Evolutionary conservation across 2,888 invertebrate genomes (phyloP), one percentile per base, ranked within the genome.

Genomic region (Tridacna crocea): DNA sequence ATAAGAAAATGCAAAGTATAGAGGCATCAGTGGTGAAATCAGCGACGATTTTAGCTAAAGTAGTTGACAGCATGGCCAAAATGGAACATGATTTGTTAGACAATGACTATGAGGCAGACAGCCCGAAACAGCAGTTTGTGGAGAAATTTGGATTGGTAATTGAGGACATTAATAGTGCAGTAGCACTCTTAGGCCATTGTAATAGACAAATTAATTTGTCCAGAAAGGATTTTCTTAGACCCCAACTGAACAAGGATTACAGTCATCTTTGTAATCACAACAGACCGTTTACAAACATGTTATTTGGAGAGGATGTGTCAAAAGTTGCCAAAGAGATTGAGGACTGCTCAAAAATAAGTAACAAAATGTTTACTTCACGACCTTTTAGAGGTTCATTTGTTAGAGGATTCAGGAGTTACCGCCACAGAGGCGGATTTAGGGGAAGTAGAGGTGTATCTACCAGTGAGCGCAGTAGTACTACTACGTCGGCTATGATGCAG

Each of bases 1-100:
- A 82, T 58, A 66, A 60, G 51, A 82, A 81, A 81, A 65, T 82
- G 66, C 76, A 79, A 60, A 63, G 58, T n/a, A 75, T 77, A n/a
- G 80, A 80, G 66, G 70, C 46, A 3, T 75, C 81, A 13, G 60
- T 84, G 15, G 77, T 84, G 0, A 81, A 82, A 72, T 77, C 61
- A 24, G 77, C 82, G 22, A 82, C 82, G 12, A 63, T 86, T 36
- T 48, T 86, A 22, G 26, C 70, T 11, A 86, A 86, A 66, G 68
- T 74, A n/a, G 73, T 83, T 0, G 58, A 83, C 51, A 70, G 73
- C 58, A 73, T 79, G 81, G 79, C 72, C n/a, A 51, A 61, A 58
- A 60, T 79, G 15, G 82, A 82, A 36, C 11, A 36, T 61, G 47
- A 12, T 15, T 51, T 60, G 47, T 8, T 63, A 6, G 26, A 15